These are phyloP conservation scores for Julus scanicus DNA, from an alignment of 2,888 invertebrate species.

Conservation along the genomic window DNA sequence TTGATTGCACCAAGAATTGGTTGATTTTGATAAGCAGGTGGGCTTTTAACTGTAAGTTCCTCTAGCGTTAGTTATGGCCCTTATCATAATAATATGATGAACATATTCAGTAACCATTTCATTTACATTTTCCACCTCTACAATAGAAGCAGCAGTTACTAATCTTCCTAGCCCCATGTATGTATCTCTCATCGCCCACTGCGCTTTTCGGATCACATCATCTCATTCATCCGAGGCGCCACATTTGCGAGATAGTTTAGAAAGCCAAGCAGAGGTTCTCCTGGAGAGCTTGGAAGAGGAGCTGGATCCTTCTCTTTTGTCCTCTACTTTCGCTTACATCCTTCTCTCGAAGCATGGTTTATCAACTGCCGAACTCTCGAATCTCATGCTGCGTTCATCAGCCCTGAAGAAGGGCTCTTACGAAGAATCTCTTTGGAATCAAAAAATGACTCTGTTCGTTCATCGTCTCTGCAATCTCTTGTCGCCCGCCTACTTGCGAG, in stretches of 20 bases:
- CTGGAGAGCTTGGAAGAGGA: constrained; percentile 77
- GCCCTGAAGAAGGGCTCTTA: background rate
- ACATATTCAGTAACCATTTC: no score
- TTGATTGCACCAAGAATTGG: no score
- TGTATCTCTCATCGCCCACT: constrained; percentile 56
- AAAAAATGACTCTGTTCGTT: background rate
- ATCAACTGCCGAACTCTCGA: constrained; percentile 76
- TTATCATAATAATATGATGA: no score
- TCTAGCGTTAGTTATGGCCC: no score
- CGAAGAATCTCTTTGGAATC: constrained; percentile 13
- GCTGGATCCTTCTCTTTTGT: constrained; percentile 70
- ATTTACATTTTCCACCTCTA: background rate
- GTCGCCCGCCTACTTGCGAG: constrained; percentile 32
- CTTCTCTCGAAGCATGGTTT: constrained; percentile 81
- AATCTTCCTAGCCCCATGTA: constrained; percentile 51
- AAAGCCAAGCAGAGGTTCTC: constrained; percentile 75
- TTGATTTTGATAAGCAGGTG: no score
- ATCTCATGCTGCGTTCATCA: background rate
- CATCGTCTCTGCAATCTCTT: constrained; percentile 31
- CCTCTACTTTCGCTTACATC: constrained; percentile 75
- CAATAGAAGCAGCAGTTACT: background rate
- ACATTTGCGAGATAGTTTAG: constrained; percentile 70
- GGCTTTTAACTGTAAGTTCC: no score
- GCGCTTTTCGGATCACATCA: constrained; percentile 63
- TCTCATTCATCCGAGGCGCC: constrained; percentile 70